Base-by-base conservation (phyloP, 2,113 vertebrate species). In the Vireo altiloquus region DNA sequence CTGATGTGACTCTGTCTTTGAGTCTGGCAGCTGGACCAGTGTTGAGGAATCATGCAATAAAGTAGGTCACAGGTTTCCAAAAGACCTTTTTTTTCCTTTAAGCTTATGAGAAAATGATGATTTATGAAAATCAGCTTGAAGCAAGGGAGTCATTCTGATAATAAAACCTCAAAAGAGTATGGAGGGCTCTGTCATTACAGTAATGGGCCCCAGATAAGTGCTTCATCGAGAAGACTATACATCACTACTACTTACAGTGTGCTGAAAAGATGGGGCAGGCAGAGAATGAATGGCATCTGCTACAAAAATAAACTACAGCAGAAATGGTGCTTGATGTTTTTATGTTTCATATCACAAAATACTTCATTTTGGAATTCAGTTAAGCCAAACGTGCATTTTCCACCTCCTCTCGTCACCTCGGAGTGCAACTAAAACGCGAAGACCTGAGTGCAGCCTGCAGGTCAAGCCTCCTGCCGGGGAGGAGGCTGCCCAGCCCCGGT, bases 101-200 rank as follows among this genome's bases (percentile, higher is more conserved):
- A 80, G 81, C 53, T 89, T 83, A 78, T 78, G 52, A 91, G 64
- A 89, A 93, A 95, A 94, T 31, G 47, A 59, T 89, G 80, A 91
- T 95, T 96, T 97, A 92, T 91, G 80, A 75, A 93, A 95, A 94
- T 93, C 86, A 85, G 92, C 89, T 90, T 90, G 76, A 80, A 96
- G 69, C 52, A 89, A 94, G 89, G 80, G 80, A 90, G 35, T 81
- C 5, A 2, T 89, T 90, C 87, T 92, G 94, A 94, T 95, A 95
- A 94, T 81, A 92, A 94, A 95, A 74, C 76, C 92, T 81, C 37
- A 15, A 47, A 92, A 93, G 50, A 63, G 42, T 78, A 91, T 56
- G 60, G 87, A 92, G 53, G 56, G 30, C 25, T 88, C 82, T 94
- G 90, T 86, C 94, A 77, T 95, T 97, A 87, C 61, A 87, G 69